These are phyloP conservation scores for Poeciliopsis paucimaculata DNA, from an alignment of 2,797 vertebrate species.

Conservation along the genomic window DNA sequence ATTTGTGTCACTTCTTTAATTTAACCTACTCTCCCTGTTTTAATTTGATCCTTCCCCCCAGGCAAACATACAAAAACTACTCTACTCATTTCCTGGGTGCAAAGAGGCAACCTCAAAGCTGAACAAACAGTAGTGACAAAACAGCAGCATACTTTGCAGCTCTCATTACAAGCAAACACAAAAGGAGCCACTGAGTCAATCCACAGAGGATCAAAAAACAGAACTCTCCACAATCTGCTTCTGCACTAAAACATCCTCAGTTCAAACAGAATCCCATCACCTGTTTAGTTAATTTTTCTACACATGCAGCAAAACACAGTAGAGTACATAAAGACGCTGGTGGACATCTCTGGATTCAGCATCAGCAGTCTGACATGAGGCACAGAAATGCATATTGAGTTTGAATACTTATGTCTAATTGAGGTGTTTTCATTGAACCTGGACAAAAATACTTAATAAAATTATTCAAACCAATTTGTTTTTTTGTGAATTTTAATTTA, in stretches of 20 bases:
- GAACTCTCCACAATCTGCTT: background rate
- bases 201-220: slow-evolving; percentile 24
- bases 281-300: background rate
- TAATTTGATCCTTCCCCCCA: slow-evolving; percentile 73
- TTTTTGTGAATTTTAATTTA: background rate
- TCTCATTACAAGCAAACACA: slow-evolving; percentile 67
- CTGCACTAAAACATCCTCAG: background rate
- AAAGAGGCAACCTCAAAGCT: slow-evolving; percentile 68
- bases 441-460: no score
- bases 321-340: slow-evolving; percentile 11
- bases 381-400: background rate
- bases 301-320: background rate
- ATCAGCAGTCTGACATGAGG: slow-evolving; percentile 60
- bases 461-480: background rate
- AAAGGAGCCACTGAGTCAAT: slow-evolving; percentile 25
- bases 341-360: slow-evolving; percentile 53
- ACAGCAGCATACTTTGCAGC: slow-evolving; percentile 51
- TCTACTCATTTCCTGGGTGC: slow-evolving; percentile 48
- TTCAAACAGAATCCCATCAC: background rate
- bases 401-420: background rate
- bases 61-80: slow-evolving; percentile 55
- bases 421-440: background rate
- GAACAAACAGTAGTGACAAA: slow-evolving; percentile 64
- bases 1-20: slow-evolving; percentile 46
- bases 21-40: slow-evolving; percentile 68